phyloP scores from a whole-genome alignment of 2,113 vertebrate genomes.

The Phaethon lepturus region DNA sequence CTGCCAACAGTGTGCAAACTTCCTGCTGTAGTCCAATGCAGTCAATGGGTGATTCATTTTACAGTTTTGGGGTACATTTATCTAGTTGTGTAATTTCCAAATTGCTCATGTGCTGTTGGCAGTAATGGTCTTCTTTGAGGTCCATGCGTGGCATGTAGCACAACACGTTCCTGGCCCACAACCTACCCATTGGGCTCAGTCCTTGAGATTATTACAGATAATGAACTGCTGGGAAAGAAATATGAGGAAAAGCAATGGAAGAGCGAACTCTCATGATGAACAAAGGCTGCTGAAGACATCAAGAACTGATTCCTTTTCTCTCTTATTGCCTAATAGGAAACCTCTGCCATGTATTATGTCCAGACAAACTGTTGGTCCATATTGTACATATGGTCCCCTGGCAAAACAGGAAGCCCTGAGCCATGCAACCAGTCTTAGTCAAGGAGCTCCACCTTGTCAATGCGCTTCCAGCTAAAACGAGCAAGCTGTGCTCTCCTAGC shows the following conservation, averaged over 20 bases:
- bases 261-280: accelerated
- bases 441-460: not conserved
- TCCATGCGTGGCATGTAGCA: accelerated
- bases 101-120: not conserved
- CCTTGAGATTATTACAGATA: not conserved
- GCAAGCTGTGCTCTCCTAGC: not conserved
- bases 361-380: not conserved
- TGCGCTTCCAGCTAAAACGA: not conserved
- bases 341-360: not conserved
- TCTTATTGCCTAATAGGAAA: not conserved
- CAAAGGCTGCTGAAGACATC: not conserved
- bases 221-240: not conserved
- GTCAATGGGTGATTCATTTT: not conserved
- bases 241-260: not conserved
- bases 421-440: not conserved
- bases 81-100: not conserved
- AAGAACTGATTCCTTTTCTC: not conserved
- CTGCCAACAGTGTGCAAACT: not conserved
- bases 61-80: not conserved
- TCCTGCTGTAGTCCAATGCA: not conserved
- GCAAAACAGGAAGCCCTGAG: not conserved
- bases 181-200: not conserved
- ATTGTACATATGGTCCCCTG: not conserved
- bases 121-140: not conserved
- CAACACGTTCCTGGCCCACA: not conserved